These are phyloP conservation scores for Papilio helenus DNA, from an alignment of 1,140 invertebrate genomes.

Conservation along the genomic window DNA sequence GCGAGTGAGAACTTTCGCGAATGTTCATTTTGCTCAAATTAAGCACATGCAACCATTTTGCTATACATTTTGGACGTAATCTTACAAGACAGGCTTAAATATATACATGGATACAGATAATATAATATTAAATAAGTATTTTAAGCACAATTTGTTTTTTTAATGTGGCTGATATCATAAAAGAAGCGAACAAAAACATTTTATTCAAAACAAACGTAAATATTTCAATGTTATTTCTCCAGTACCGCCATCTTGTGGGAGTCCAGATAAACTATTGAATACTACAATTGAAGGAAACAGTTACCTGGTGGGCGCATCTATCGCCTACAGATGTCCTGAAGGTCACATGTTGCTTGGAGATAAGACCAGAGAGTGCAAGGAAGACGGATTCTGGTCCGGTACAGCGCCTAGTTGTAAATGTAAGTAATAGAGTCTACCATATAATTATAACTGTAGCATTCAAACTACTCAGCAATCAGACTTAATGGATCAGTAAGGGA, in stretches of 20 bases:
- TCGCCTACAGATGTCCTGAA: conserved; percentile 91
- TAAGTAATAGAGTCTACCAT: conserved; percentile 81
- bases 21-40: background rate
- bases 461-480: background rate
- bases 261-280: conserved; percentile 92
- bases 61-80: background rate
- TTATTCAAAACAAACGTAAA: background rate
- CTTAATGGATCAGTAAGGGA: background rate
- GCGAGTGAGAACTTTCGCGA: background rate
- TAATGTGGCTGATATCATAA: background rate
- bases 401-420: conserved; percentile 92
- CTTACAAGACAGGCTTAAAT: background rate
- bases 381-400: conserved; percentile 92
- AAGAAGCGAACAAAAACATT: background rate
- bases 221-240: conserved; percentile 56
- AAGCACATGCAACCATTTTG: background rate
- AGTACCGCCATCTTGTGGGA: conserved; percentile 93
- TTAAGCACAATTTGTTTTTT: background rate
- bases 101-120: background rate
- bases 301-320: conserved; percentile 87
- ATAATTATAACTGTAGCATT: background rate
- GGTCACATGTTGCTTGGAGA: conserved; percentile 93
- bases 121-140: background rate
- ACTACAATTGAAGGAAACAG: conserved; percentile 90
- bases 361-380: conserved; percentile 86